A percentile compares a stretch with the other conserved stretches of the same genome.
Evolutionary conservation across 1,140 invertebrate genomes (phyloP).

Genomic region (Bombus sylvicola): DNA sequence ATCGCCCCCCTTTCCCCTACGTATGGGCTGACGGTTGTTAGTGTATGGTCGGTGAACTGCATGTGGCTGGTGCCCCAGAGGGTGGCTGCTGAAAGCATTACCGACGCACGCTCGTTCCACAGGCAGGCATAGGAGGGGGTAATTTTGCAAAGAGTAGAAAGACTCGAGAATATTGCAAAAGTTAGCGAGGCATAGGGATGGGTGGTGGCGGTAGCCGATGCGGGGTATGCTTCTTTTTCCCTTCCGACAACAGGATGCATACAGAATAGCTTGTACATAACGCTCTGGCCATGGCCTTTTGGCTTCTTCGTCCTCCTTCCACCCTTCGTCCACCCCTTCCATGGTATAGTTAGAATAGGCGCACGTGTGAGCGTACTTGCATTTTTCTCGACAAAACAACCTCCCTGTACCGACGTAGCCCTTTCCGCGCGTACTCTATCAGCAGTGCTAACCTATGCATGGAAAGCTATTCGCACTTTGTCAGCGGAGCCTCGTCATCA

Average conservation of each 20-base stretch:
- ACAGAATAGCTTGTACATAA: conserved; percentile 44
- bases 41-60: conserved; percentile 24
- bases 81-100: conserved; percentile 63
- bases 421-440: conserved; percentile 38
- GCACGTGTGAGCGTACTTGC: neutral
- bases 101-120: conserved; percentile 35
- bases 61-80: neutral
- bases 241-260: conserved; percentile 66
- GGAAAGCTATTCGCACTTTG: conserved; percentile 51
- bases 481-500: conserved; percentile 13
- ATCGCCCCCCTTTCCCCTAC: conserved; percentile 7
- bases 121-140: conserved; percentile 28
- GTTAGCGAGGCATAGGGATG: conserved; percentile 47
- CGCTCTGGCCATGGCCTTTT: neutral
- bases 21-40: conserved; percentile 32
- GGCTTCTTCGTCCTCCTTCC: neutral
- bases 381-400: conserved; percentile 39
- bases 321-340: neutral
- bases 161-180: conserved; percentile 71
- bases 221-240: conserved; percentile 35
- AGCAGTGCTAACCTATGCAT: conserved; percentile 65
- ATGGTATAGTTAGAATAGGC: neutral
- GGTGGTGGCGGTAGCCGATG: neutral
- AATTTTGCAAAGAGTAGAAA: conserved; percentile 68
- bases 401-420: neutral